These are phyloP conservation scores for Drosophila rubida DNA, from an alignment of 2,888 invertebrate species.

Conservation along the genomic window DNA sequence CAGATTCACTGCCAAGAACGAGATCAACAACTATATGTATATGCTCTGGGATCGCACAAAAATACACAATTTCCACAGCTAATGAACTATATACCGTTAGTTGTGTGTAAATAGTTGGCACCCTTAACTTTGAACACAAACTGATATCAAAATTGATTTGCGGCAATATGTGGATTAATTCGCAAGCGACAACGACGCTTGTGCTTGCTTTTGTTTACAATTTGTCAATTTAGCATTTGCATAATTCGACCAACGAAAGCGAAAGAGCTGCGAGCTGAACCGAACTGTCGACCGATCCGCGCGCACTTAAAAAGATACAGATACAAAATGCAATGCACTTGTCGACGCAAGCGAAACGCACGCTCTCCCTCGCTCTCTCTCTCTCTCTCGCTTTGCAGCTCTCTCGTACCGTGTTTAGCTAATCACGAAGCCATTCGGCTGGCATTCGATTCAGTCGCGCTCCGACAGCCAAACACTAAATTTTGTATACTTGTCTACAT, in stretches of 20 bases:
- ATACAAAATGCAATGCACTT: slow-evolving; percentile 14
- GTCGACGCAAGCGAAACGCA: slow-evolving; percentile 4
- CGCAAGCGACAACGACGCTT: slow-evolving; percentile 3
- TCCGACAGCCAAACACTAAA: not conserved
- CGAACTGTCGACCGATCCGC: slow-evolving; percentile 27
- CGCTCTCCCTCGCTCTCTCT: not conserved
- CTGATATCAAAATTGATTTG: slow-evolving; percentile 3
- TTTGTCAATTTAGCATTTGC: slow-evolving; percentile 18
- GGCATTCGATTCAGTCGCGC: slow-evolving; percentile 4
- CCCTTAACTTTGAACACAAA: not conserved
- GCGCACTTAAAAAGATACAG: slow-evolving; percentile 21
- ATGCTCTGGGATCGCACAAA: not conserved
- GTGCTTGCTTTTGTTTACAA: slow-evolving; percentile 2
- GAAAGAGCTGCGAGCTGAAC: slow-evolving; percentile 11
- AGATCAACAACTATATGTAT: not conserved
- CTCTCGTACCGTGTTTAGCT: slow-evolving; percentile 4
- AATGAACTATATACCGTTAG: too few species aligned
- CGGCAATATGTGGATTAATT: slow-evolving; percentile 1
- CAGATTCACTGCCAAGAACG: slow-evolving; percentile 48
- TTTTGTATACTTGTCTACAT: not conserved
- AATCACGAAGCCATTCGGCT: slow-evolving; percentile 27
- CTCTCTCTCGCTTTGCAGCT: not conserved
- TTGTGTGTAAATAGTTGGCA: too few species aligned
- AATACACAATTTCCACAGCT: slow-evolving; percentile 2
- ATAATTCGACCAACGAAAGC: slow-evolving; percentile 27